Evolutionary conservation across 2,888 invertebrate genomes (phyloP).

Genomic region (Vanessa cardui): DNA sequence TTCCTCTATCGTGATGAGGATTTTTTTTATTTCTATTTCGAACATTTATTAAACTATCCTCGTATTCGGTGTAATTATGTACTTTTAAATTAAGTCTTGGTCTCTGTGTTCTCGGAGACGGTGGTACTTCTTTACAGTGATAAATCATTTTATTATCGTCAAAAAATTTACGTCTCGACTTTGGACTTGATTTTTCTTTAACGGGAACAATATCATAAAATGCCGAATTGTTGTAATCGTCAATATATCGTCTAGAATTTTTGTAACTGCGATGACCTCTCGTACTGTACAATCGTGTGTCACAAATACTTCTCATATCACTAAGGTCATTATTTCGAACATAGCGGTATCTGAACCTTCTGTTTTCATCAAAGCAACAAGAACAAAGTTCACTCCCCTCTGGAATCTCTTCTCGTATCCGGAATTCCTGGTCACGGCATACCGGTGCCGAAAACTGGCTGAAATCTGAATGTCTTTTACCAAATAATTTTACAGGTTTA

Average conservation of each 20-base stretch:
- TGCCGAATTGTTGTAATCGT: constrained; percentile 63
- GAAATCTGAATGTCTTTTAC: constrained; percentile 57
- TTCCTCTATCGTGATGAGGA: constrained; percentile 6
- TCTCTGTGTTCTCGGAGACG: constrained; percentile 67
- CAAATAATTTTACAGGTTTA: constrained; percentile 65
- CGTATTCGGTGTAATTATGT: constrained; percentile 57
- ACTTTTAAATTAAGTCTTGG: constrained; percentile 68
- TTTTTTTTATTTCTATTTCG: constrained; percentile 35
- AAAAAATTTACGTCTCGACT: constrained; percentile 60
- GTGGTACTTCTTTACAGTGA: constrained; percentile 66
- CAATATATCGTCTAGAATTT: constrained; percentile 46
- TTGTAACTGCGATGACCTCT: constrained; percentile 51
- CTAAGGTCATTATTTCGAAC: constrained; percentile 47
- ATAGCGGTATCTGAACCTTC: constrained; percentile 40
- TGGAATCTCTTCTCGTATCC: constrained; percentile 49
- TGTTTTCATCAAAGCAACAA: constrained; percentile 54
- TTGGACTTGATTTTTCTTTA: constrained; percentile 72
- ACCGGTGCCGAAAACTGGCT: constrained; percentile 73
- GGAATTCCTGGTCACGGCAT: constrained; percentile 67
- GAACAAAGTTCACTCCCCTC: constrained; percentile 61
- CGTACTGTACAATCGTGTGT: constrained; percentile 62
- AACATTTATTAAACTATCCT: constrained; percentile 46
- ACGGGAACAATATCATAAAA: constrained; percentile 72
- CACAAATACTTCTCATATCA: constrained; percentile 65
- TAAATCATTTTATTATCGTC: constrained; percentile 53